A percentile compares a stretch with the other conserved stretches of the same genome.
Conservation (phyloP, 2,797 vertebrate species). For the Myotis pilosus region DNA sequence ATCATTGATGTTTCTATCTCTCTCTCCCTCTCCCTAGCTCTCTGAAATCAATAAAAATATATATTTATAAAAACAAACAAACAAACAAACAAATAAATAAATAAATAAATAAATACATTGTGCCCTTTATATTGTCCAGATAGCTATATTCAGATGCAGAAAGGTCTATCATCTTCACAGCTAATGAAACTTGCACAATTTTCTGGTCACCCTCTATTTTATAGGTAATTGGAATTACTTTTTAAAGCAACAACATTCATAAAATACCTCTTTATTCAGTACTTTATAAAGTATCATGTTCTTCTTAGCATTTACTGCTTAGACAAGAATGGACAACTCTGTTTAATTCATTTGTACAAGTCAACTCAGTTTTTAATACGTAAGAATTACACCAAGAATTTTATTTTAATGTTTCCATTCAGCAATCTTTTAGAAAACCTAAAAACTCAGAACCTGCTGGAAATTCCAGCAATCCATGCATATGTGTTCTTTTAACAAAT, state of each 20-base stretch:
- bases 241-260: not conserved
- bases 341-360: not conserved
- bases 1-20: too few species aligned
- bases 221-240: not conserved
- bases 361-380: not conserved
- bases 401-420: not conserved
- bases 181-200: slow-evolving; percentile 43
- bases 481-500: not conserved
- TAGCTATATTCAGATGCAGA: slow-evolving; percentile 51
- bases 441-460: not conserved
- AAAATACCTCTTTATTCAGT: not conserved
- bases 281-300: not conserved
- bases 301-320: not conserved
- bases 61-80: too few species aligned
- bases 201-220: slow-evolving; percentile 68
- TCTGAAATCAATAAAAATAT: too few species aligned
- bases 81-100: too few species aligned
- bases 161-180: slow-evolving; percentile 17
- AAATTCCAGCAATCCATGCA: not conserved
- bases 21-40: too few species aligned
- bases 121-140: slow-evolving; percentile 65
- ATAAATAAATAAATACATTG: slow-evolving; percentile 54
- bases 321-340: not conserved
- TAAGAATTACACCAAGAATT: not conserved
- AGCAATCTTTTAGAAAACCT: slow-evolving; percentile 17